Base-by-base conservation (phyloP, 2,888 invertebrate species). In the Alloplasta piceator region DNA sequence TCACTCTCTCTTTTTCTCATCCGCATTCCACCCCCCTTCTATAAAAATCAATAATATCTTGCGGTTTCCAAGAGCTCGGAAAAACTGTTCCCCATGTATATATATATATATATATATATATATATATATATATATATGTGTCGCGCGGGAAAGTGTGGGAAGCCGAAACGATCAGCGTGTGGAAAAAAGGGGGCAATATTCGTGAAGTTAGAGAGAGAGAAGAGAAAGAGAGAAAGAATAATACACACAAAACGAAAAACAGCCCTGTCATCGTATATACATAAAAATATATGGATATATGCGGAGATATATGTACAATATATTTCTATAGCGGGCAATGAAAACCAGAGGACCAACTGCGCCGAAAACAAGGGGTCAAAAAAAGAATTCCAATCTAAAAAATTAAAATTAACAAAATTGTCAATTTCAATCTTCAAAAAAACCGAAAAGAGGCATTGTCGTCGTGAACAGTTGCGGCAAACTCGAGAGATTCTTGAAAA, bases 41-140 rank as follows among this genome's bases (percentile, higher is more conserved):
- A 90, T 90, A 90, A 91, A 92, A 92, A 92, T 92, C 92, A 92
- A 92, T 92, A 92, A 92, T 90, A 91, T 92, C 92, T 92, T 90
- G 89, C 85, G 90, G 89, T 91, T 91, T 91, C 90, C 88, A 88
- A 87, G 90, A 90, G 87, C 86, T 79, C 85, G 87, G 88, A 90
- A 90, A 89, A 89, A 82, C 78, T 80, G 75, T 76, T 68, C 52
- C 73, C 36, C 55, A 6, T 36, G 41, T 64, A 16, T 61, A 36
- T 10, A 12, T 14, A 10, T 16, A 5, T 64, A 16, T 39, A 5
- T 41, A 56, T 39, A 16, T 39, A 41, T 61, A 26, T 58, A 39
- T 12, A n/a, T 41, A 5, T 16, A 9, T 64, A 16, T 39, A 6
- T 41, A 56, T 41, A 26, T 41, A 43, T 12, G 12, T 43, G 36